Evolutionary conservation across 2,888 invertebrate genomes (phyloP).

Genomic region (Drosophila maculinotata): DNA sequence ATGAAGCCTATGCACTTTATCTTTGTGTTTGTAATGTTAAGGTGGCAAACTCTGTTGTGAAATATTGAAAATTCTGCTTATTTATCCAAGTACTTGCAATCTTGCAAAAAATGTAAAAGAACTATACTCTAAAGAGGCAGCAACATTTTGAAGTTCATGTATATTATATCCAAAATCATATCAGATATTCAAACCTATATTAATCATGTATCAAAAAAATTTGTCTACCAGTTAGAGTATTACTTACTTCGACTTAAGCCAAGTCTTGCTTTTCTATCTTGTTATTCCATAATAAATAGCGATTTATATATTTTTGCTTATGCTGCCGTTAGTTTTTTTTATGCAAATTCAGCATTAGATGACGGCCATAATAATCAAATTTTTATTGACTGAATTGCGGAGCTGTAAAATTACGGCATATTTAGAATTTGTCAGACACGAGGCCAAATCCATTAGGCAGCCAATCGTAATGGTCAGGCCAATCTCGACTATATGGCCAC

Average conservation of each 20-base stretch:
- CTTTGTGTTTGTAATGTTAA: background rate
- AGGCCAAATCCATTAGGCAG: slow-evolving; percentile 72
- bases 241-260: background rate
- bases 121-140: no score
- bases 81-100: no score
- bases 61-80: background rate
- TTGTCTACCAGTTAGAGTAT: slow-evolving; percentile 24
- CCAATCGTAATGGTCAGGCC: slow-evolving; percentile 32
- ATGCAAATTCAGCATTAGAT: slow-evolving; percentile 55
- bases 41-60: background rate
- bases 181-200: no score
- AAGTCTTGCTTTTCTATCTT: background rate
- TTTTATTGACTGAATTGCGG: slow-evolving; percentile 77
- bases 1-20: slow-evolving; percentile 21
- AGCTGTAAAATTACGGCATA: slow-evolving; percentile 47
- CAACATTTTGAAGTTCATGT: no score
- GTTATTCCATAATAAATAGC: slow-evolving; percentile 32
- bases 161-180: no score
- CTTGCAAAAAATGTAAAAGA: no score
- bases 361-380: slow-evolving; percentile 74
- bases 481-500: slow-evolving; percentile 58
- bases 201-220: no score
- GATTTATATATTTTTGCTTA: slow-evolving; percentile 35
- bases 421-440: slow-evolving; percentile 44
- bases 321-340: slow-evolving; percentile 17